Conservation (phyloP, 1,140 invertebrate species). For the Leptinotarsa lineolata region DNA sequence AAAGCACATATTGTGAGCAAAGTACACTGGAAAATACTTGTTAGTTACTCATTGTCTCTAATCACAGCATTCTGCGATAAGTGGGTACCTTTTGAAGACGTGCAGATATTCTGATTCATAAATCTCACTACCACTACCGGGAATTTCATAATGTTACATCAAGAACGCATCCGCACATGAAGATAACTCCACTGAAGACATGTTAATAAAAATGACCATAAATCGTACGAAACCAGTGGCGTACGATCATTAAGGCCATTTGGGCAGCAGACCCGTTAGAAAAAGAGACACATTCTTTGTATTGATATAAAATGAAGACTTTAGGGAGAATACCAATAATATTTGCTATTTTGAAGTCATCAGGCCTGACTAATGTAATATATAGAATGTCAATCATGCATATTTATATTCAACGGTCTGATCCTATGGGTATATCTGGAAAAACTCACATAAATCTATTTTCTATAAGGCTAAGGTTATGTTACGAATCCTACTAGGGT, state of each 20-base stretch:
- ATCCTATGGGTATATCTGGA: too few relatives aligned
- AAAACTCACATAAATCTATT: too few relatives aligned
- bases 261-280: too few relatives aligned
- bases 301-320: too few relatives aligned
- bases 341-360: too few relatives aligned
- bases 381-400: too few relatives aligned
- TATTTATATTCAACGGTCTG: too few relatives aligned
- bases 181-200: neutral
- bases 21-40: neutral
- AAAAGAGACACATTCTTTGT: too few relatives aligned
- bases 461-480: too few relatives aligned
- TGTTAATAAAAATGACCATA: slow-evolving; percentile 1
- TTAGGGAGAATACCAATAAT: too few relatives aligned
- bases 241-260: neutral
- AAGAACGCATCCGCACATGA: neutral
- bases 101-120: neutral
- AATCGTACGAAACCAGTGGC: neutral
- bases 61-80: slow-evolving; percentile 2
- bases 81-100: neutral
- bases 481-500: too few relatives aligned
- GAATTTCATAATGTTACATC: neutral
- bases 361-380: too few relatives aligned
- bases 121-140: neutral
- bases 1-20: neutral
- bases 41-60: neutral